A percentile compares a stretch with the other conserved stretches of the same genome.
Conservation (phyloP, 2,888 invertebrate genomes). For the Pollenia amentaria region DNA sequence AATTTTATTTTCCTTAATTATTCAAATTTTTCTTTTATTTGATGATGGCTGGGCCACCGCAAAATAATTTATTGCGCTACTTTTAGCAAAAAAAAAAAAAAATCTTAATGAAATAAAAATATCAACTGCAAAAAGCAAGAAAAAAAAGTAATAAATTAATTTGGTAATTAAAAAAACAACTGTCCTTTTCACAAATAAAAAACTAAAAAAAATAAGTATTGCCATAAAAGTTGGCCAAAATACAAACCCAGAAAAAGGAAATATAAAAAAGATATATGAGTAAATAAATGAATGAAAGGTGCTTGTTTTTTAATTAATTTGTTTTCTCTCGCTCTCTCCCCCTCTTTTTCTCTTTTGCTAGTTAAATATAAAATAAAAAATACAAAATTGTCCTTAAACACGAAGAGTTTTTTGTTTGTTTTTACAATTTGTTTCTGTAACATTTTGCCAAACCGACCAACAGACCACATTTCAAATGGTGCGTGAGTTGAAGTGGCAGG, state of each 20-base stretch:
- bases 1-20: background rate
- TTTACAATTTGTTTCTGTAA: no score
- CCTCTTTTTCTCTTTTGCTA: background rate
- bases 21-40: background rate
- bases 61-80: constrained; percentile 21
- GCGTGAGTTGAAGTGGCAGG: no score
- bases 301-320: background rate
- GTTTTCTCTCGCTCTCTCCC: no score
- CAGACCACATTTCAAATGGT: no score
- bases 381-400: no score
- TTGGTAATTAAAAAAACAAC: background rate
- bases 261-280: background rate
- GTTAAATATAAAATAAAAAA: background rate
- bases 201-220: background rate
- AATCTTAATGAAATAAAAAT: background rate
- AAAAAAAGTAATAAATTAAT: constrained; percentile 8
- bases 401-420: no score
- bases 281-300: background rate
- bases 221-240: background rate
- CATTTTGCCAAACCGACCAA: no score
- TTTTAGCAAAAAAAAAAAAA: background rate
- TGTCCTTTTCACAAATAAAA: no score
- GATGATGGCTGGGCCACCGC: background rate
- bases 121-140: background rate
- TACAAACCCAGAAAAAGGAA: background rate